These are phyloP conservation scores for Coccyzus lansbergi DNA, from an alignment of 2,797 vertebrate genomes.

Conservation along the genomic window DNA sequence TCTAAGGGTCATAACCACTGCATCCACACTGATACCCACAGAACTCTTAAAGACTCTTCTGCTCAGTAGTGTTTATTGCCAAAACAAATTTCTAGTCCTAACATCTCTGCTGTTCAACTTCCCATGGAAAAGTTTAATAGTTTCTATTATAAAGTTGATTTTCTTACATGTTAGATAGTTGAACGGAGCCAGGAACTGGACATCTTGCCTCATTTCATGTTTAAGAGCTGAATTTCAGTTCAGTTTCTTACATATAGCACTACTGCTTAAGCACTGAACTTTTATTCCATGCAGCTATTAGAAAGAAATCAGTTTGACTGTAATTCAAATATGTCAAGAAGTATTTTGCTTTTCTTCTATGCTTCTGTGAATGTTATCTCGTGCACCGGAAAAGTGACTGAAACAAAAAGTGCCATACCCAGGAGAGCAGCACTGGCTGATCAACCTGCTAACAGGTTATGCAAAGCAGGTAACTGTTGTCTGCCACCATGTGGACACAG, in stretches of 20 bases:
- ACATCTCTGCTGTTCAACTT: constrained; percentile 36
- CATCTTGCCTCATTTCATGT: not conserved
- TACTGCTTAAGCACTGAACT: not conserved
- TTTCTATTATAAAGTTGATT: not conserved
- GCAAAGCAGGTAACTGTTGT: fast-evolving
- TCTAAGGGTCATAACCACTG: constrained; percentile 24
- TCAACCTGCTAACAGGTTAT: not conserved
- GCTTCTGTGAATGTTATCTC: not conserved
- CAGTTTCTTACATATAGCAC: not conserved
- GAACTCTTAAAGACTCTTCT: constrained; percentile 27
- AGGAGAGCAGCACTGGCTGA: not conserved
- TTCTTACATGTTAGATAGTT: not conserved
- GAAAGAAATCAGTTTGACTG: not conserved
- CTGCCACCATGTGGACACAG: not conserved
- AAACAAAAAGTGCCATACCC: not conserved
- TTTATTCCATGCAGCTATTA: not conserved
- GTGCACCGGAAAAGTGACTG: not conserved
- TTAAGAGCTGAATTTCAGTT: not conserved
- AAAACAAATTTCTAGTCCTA: constrained; percentile 42
- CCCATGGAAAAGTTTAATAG: constrained; percentile 49
- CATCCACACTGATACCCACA: not conserved
- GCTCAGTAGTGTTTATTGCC: constrained; percentile 1
- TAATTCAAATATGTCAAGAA: not conserved
- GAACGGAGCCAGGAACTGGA: not conserved
- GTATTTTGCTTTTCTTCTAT: not conserved